Conservation (phyloP, 2,797 vertebrate species). For the Pantherophis alleghaniensis region DNA sequence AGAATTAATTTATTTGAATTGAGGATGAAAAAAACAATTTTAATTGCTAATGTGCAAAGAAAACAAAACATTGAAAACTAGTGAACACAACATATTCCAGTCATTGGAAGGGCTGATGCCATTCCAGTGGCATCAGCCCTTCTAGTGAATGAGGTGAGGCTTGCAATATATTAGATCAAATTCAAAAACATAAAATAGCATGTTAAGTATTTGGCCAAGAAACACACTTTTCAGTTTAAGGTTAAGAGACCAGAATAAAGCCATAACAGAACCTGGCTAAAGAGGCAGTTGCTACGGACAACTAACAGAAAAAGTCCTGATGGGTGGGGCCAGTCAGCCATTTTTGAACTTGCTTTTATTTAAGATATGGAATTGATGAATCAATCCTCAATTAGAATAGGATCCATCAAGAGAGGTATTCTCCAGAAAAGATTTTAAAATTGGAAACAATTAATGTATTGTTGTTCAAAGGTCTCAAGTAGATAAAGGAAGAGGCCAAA, state of each 20-base stretch:
- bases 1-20: too few species aligned
- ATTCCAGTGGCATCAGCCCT: not conserved
- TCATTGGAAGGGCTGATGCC: not conserved
- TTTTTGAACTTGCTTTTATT: not conserved
- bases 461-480: not conserved
- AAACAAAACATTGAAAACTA: too few species aligned
- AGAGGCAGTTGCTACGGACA: not conserved
- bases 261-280: not conserved
- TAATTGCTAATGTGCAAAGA: too few species aligned
- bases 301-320: not conserved
- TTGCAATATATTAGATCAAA: not conserved
- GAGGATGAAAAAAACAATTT: too few species aligned
- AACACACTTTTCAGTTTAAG: not conserved
- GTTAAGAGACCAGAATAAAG: not conserved
- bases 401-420: not conserved
- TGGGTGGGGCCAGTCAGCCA: not conserved
- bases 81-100: not conserved
- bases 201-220: not conserved
- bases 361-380: not conserved
- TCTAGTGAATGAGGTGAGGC: not conserved
- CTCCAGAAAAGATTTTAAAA: not conserved
- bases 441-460: not conserved
- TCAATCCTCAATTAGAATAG: not conserved
- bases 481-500: not conserved
- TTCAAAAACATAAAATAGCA: not conserved